Percentiles rank a stretch among this genome's conserved stretches.
Conservation (phyloP, 2,888 invertebrate species). For the Drosophila lutescens region DNA sequence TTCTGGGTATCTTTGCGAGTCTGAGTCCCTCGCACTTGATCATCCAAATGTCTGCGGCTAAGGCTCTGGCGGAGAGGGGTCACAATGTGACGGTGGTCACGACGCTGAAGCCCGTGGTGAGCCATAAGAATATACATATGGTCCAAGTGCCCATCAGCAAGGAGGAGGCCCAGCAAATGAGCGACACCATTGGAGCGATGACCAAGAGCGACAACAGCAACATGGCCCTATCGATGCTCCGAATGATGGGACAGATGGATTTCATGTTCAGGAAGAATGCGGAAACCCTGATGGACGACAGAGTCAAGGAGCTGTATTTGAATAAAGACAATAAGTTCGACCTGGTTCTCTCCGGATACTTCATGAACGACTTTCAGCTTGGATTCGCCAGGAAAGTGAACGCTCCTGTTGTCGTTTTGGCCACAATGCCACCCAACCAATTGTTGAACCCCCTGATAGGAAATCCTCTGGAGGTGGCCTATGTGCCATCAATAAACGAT, state of each 20-base stretch:
- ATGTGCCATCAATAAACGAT: constrained; percentile 40
- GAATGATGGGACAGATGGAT: background rate
- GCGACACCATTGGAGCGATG: background rate
- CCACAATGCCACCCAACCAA: constrained; percentile 53
- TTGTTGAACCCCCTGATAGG: constrained; percentile 63
- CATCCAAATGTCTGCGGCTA: constrained; percentile 41
- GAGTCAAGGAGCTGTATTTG: background rate
- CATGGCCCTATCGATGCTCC: background rate
- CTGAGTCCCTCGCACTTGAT: constrained; percentile 77
- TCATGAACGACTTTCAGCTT: background rate
- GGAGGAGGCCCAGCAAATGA: background rate
- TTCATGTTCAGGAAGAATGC: background rate
- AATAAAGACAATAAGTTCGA: background rate
- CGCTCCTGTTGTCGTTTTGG: constrained; percentile 44
- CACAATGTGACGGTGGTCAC: constrained; percentile 60
- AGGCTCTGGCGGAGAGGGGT: constrained; percentile 33
- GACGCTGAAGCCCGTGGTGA: constrained; percentile 39
- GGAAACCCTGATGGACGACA: background rate
- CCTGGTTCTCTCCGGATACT: constrained; percentile 1
- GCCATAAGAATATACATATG: background rate
- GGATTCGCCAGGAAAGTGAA: constrained; percentile 1
- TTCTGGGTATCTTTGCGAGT: constrained; percentile 49
- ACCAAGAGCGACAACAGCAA: constrained; percentile 2
- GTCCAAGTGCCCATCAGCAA: background rate
- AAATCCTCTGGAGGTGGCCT: constrained; percentile 67